These are phyloP conservation scores for Ptilodon capucinus DNA, from an alignment of 2,888 invertebrate genomes.

Conservation along the genomic window DNA sequence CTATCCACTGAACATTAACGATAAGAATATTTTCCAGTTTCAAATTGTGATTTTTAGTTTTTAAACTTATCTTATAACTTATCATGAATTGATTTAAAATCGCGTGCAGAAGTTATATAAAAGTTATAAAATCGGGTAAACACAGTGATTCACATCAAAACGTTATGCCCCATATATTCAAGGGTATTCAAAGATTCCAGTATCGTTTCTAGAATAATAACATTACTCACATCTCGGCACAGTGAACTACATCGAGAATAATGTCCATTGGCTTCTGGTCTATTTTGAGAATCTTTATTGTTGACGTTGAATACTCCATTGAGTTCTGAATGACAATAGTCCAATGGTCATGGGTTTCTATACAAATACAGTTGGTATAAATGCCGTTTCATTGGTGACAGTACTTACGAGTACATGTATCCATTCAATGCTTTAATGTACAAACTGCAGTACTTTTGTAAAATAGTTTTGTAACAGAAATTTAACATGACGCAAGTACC, in stretches of 20 bases:
- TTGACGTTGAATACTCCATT: slow-evolving; percentile 23
- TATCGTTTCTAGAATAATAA: neutral
- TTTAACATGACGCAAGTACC: too few relatives aligned
- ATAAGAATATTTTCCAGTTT: too few relatives aligned
- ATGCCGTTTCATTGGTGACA: neutral
- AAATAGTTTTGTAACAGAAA: too few relatives aligned
- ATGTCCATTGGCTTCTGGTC: slow-evolving; percentile 16
- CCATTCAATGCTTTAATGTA: neutral
- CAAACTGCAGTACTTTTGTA: too few relatives aligned
- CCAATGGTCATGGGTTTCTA: neutral
- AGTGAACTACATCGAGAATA: slow-evolving; percentile 23
- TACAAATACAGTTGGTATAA: neutral
- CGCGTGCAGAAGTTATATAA: too few relatives aligned
- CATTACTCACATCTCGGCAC: slow-evolving; percentile 8
- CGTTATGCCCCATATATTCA: neutral
- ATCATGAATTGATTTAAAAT: too few relatives aligned
- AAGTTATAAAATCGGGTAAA: neutral
- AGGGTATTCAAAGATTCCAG: neutral
- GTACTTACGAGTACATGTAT: neutral
- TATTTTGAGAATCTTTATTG: slow-evolving; percentile 33
- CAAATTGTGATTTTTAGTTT: too few relatives aligned
- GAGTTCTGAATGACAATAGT: slow-evolving; percentile 17
- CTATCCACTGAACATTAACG: too few relatives aligned
- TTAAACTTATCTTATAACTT: too few relatives aligned
- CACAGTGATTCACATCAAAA: neutral